These are phyloP conservation scores for Rousettus leschenaultii DNA, from an alignment of 2,113 vertebrate species.

Conservation along the genomic window DNA sequence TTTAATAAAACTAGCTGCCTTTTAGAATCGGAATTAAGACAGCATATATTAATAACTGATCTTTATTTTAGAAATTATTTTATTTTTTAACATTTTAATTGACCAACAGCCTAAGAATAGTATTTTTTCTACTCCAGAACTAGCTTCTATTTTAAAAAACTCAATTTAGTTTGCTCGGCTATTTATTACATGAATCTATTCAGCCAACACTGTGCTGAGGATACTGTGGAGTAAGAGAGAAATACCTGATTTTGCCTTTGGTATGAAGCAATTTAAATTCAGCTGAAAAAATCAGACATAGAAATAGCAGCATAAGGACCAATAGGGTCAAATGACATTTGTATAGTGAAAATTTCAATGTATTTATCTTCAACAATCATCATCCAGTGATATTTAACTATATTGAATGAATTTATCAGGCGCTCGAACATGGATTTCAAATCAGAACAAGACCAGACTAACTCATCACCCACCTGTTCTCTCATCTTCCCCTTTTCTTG, in stretches of 20 bases:
- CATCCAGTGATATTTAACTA: not conserved
- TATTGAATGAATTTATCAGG: not conserved
- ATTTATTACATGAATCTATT: not conserved
- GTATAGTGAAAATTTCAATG: not conserved
- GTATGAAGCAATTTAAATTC: not conserved
- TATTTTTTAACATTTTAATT: not conserved
- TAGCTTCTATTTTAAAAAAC: not conserved
- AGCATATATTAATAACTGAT: not conserved
- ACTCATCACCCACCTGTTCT: not conserved
- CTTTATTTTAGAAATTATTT: not conserved
- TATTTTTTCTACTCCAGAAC: not conserved
- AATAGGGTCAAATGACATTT: not conserved
- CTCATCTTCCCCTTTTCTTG: not conserved
- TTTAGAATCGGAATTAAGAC: not conserved
- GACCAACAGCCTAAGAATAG: not conserved
- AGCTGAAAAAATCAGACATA: not conserved
- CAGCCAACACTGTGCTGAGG: not conserved
- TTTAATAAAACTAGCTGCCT: not conserved
- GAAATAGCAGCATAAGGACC: not conserved
- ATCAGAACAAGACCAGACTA: not conserved
- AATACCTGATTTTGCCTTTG: not conserved
- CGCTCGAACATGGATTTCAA: not conserved
- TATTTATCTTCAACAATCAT: not conserved
- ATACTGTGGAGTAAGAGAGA: not conserved
- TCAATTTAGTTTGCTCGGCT: not conserved